phyloP scores from a whole-genome alignment of 1,140 invertebrate species.

The Rhopalosiphum padi region DNA sequence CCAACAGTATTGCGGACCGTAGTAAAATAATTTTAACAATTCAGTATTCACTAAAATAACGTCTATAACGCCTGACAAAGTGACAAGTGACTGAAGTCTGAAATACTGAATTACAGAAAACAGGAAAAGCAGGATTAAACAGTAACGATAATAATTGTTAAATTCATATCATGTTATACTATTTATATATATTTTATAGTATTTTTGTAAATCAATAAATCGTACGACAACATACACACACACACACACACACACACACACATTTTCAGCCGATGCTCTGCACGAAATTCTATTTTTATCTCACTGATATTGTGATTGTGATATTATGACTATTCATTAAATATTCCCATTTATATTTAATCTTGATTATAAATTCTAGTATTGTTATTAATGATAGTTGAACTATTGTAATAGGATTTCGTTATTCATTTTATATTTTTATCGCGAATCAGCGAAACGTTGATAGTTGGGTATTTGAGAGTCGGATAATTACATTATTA shows the following conservation, averaged over 20 bases:
- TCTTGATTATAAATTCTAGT: constrained; percentile 15
- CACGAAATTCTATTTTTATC: constrained; percentile 17
- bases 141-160: neutral
- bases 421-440: neutral
- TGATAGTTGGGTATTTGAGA: neutral
- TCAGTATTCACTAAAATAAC: neutral
- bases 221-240: neutral
- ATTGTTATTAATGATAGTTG: neutral
- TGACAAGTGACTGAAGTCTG: too few species aligned
- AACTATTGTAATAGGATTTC: too few species aligned
- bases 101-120: neutral
- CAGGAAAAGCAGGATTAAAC: neutral
- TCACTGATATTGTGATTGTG: neutral
- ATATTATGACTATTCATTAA: neutral
- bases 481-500: constrained; percentile 2
- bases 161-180: neutral
- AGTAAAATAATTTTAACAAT: neutral
- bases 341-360: neutral
- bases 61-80: neutral
- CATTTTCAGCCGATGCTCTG: neutral
- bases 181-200: neutral
- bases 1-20: neutral
- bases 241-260: neutral
- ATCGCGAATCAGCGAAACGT: neutral
- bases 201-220: neutral